Evolutionary conservation across 2,888 invertebrate genomes (phyloP), one percentile per base, ranked within the genome.

Genomic region (Caenorhabditis plicata): DNA sequence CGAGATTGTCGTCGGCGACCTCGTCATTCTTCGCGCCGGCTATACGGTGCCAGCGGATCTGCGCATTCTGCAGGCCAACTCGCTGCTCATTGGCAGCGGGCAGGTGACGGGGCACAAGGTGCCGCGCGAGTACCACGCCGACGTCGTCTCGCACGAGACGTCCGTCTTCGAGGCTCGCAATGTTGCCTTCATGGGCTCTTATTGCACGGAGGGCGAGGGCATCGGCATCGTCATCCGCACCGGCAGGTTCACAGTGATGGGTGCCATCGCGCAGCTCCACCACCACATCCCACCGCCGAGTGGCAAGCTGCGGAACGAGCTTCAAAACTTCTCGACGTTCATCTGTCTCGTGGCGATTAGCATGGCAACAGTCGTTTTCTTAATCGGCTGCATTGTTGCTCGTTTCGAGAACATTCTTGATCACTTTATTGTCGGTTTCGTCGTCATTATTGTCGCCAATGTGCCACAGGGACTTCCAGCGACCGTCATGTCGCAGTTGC

Each of bases 31-130:
- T 33, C 68, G 73, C 40, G 61, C 70, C n/a, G 76, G 80, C 8
- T 69, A 70, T 43, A 66, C 73, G 41, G 71, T 81, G n/a, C 81
- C 81, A 13, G 80, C 81, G 5, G 80, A 81, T 46, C 62, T 80
- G 36, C 56, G 81, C 15, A 71, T 81, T 26, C 60, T 81, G 9
- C 70, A 74, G 44, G 68, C 78, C 5, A 78, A 77, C 33, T 68
- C 78, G 41, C 67, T 81, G 11, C 74, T 71, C 50, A 73, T 80
- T 27, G 85, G 75, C 29, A 52, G 61, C 11, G 67, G 64, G 7
- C 70, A 64, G 15, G 72, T 75, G 2, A 75, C 70, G 2, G 69
- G 68, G 15, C 36, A 47, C n/a, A 33, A 42, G 27, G 20, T 38
- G 15, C 32, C 57, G 2, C 42, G 47, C 3, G 63, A 63, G 25